Percentiles rank a stretch among this genome's conserved stretches.
These are phyloP conservation scores for Bombus sylvicola DNA, from an alignment of 1,140 invertebrate genomes.

Conservation along the genomic window DNA sequence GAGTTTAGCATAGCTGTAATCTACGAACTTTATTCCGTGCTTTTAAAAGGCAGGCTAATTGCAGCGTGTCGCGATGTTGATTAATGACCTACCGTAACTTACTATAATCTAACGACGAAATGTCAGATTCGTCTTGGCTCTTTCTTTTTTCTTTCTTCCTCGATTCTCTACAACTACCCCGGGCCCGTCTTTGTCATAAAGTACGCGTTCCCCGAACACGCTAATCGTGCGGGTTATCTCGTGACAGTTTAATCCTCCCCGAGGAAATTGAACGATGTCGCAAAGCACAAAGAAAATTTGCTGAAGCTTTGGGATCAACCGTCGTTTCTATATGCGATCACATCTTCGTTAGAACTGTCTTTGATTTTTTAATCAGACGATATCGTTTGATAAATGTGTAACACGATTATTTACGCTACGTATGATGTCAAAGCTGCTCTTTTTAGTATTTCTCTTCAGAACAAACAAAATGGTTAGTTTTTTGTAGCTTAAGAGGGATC, in stretches of 20 bases:
- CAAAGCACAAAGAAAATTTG: background rate
- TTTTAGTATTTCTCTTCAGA: background rate
- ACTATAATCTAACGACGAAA: slow-evolving; percentile 22
- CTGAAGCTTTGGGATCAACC: too few relatives aligned
- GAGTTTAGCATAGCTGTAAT: background rate
- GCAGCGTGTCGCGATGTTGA: slow-evolving; percentile 24
- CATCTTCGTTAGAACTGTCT: background rate
- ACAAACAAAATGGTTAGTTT: too few relatives aligned
- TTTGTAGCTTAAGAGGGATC: too few relatives aligned
- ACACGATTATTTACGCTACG: background rate
- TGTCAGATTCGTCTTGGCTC: background rate
- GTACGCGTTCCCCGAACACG: background rate
- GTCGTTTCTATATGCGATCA: too few relatives aligned
- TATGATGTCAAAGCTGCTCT: background rate
- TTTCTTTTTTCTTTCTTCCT: background rate
- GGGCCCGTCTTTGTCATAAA: background rate
- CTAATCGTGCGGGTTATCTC: slow-evolving; percentile 4
- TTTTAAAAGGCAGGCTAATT: slow-evolving; percentile 22
- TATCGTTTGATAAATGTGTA: background rate
- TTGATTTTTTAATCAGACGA: slow-evolving; percentile 2
- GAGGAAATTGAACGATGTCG: background rate
- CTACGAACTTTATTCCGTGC: background rate
- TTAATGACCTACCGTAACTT: slow-evolving; percentile 1
- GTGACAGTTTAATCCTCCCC: slow-evolving; percentile 26
- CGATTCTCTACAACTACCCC: background rate